Conservation (phyloP, 2,797 vertebrate genomes). For the Uromys caudimaculatus region DNA sequence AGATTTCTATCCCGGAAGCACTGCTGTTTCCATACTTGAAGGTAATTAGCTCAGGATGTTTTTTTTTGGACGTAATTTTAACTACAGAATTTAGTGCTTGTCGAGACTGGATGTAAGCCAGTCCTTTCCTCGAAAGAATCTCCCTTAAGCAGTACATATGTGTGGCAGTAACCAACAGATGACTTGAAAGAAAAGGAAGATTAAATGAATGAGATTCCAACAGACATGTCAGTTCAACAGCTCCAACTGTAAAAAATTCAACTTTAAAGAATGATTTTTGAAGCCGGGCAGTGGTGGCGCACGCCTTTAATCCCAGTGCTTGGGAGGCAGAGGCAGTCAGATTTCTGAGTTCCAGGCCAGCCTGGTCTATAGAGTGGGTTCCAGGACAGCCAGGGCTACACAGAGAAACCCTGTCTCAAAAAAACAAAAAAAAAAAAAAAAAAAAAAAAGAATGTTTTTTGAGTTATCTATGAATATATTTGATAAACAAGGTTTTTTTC, state of each 20-base stretch:
- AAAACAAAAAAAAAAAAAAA: no score
- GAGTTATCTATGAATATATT: conserved; percentile 37
- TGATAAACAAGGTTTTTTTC: conserved; percentile 40
- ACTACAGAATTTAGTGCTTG: conserved; percentile 98
- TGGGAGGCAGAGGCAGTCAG: no score
- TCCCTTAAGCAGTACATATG: conserved; percentile 99
- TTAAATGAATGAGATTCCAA: conserved; percentile 50
- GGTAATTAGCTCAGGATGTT: conserved; percentile 98
- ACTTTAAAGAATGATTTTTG: conserved; percentile 62
- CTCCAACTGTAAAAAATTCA: conserved; percentile 35
- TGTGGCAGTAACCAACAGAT: conserved; percentile 96
- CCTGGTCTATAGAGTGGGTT: no score
- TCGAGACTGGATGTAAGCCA: conserved; percentile 98
- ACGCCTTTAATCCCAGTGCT: no score
- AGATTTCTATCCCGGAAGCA: conserved; percentile 95
- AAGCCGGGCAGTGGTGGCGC: no score
- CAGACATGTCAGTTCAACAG: background rate
- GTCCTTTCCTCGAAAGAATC: conserved; percentile 95
- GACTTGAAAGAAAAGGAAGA: conserved; percentile 86
- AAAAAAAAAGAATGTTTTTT: conserved; percentile 61
- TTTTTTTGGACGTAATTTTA: conserved; percentile 99
- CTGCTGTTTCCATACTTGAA: conserved; percentile 99
- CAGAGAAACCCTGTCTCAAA: no score
- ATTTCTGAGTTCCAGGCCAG: no score
- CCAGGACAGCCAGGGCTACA: no score